Base-by-base conservation (phyloP, 2,113 vertebrate genomes). In the Himantopus leucocephalus region DNA sequence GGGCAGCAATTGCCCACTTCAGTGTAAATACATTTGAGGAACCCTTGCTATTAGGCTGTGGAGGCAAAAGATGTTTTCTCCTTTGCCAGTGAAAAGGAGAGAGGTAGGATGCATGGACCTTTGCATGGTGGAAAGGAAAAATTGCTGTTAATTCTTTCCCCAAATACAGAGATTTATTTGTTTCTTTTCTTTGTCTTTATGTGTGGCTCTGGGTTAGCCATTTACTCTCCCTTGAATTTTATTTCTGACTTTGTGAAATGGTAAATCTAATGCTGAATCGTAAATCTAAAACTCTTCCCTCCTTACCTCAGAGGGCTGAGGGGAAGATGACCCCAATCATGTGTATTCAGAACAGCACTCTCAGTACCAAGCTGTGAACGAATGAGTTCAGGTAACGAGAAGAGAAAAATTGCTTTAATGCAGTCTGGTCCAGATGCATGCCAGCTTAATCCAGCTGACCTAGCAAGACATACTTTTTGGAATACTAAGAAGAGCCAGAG, bases 371-470 rank as follows among this genome's bases (percentile, higher is more conserved):
- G 80, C 91, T 89, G 80, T 77, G 92, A 96, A 91, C 23, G 60
- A 94, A 79, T 70, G 86, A 96, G 79, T 86, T 92, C 93, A 96
- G 86, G 91, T 95, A 96, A 92, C 48, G 6, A 93, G 77, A 92
- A 83, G 50, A 92, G 41, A 95, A 95, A 91, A 91, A 94, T 62
- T 70, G 85, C 78, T 90, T 94, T 85, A 88, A 88, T 68, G 85
- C 90, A 76, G 12, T 58, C 62, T 90, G 67, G 67, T 80, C 71
- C 75, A 92, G 66, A 92, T 62, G 67, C 75, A 76, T 48, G 71
- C 71, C 75, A 85, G 66, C 66, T 90, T 95, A 93, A 94, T 92
- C 88, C 90, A 95, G 78, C 88, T 96, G 89, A 94, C 83, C 83
- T 84, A 91, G 93, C 47, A 96, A 84, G 60, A 55, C 37, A 37